Percentiles rank a stretch among this genome's conserved stretches.
Conservation (phyloP, 2,797 vertebrate genomes). For the Nasua narica region DNA sequence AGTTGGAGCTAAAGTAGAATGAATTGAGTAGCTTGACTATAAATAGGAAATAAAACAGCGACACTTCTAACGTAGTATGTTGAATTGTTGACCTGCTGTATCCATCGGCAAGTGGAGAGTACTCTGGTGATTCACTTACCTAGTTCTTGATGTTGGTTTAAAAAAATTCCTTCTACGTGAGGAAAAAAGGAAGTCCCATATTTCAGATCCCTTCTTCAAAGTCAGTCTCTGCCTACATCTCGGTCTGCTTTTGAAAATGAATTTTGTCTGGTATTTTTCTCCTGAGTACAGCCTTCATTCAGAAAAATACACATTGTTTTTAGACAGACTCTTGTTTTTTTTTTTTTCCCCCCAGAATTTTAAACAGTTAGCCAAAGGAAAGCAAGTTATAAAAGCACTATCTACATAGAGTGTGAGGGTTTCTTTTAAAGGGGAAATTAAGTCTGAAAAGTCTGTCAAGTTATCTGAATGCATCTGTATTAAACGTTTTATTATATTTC, state of each 20-base stretch:
- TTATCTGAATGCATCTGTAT: neutral
- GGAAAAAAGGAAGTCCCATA: neutral
- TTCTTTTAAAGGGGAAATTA: neutral
- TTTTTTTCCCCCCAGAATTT: slow-evolving; percentile 25
- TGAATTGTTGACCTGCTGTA: neutral
- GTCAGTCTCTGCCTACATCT: neutral
- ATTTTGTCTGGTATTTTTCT: neutral
- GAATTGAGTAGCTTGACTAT: neutral
- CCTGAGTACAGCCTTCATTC: neutral
- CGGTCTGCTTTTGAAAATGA: slow-evolving; percentile 29
- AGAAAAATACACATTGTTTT: neutral
- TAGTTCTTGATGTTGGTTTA: neutral
- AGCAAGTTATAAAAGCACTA: neutral
- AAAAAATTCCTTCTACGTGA: neutral
- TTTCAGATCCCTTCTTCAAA: neutral
- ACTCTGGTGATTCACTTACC: neutral
- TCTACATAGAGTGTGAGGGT: neutral
- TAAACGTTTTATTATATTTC: neutral
- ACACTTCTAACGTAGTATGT: neutral
- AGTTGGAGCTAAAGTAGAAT: neutral
- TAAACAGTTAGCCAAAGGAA: neutral
- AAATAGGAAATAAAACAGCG: neutral
- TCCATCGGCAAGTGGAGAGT: neutral
- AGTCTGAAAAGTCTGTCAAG: neutral
- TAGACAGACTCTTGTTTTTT: neutral